A percentile compares a stretch with the other conserved stretches of the same genome.
These are phyloP conservation scores for Drosophila pectinifera DNA, from an alignment of 1,140 invertebrate genomes.

Conservation along the genomic window DNA sequence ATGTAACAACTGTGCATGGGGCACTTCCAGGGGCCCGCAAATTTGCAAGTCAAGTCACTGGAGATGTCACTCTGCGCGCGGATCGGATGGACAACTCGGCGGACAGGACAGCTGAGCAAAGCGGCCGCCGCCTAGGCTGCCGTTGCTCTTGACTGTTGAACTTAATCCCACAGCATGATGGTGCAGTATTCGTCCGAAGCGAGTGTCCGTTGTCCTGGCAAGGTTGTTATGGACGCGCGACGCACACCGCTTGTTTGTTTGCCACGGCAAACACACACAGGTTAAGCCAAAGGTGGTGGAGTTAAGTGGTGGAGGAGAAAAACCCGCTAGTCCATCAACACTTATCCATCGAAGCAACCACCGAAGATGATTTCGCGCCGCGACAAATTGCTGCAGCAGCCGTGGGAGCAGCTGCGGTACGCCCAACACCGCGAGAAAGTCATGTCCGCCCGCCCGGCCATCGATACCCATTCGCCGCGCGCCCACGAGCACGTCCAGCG, in stretches of 20 bases:
- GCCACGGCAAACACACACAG: constrained; percentile 53
- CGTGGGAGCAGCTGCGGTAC: constrained; percentile 85
- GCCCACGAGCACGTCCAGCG: constrained; percentile 85
- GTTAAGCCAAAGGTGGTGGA: background rate
- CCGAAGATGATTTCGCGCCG: constrained; percentile 85
- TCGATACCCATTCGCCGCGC: constrained; percentile 86
- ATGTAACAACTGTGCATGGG: constrained; percentile 64
- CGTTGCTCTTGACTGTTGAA: constrained; percentile 48
- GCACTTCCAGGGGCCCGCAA: constrained; percentile 56
- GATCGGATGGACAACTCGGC: constrained; percentile 68
- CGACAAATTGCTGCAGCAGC: constrained; percentile 85
- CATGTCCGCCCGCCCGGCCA: constrained; percentile 86
- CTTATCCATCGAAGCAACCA: constrained; percentile 18
- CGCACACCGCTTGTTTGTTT: constrained; percentile 72
- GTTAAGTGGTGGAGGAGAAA: background rate
- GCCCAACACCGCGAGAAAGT: constrained; percentile 86
- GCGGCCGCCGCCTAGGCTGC: constrained; percentile 54
- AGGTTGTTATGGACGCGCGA: constrained; percentile 75
- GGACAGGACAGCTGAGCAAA: constrained; percentile 82
- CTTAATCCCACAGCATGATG: constrained; percentile 77
- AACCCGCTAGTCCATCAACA: constrained; percentile 21
- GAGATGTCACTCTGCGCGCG: constrained; percentile 68
- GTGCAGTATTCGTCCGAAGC: constrained; percentile 65
- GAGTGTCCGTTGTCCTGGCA: constrained; percentile 78
- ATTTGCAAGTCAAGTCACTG: constrained; percentile 80